Evolutionary conservation across 2,888 invertebrate genomes (phyloP).

Genomic region (Lordiphosa andalusiaca): DNA sequence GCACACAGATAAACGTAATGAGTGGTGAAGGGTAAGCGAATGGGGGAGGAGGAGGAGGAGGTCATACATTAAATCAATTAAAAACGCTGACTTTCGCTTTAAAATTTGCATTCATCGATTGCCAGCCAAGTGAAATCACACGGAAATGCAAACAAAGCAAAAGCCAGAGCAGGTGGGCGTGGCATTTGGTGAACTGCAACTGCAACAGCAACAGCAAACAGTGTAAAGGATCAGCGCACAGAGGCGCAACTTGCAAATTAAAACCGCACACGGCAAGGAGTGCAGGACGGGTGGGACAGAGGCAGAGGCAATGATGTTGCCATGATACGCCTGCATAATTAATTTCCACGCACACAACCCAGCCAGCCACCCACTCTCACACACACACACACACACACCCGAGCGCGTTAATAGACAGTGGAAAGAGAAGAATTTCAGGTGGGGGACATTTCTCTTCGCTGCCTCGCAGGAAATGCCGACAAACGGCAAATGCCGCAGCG

Average conservation of each 20-base stretch:
- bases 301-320: slow-evolving; percentile 43
- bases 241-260: slow-evolving; percentile 53
- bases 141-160: slow-evolving; percentile 41
- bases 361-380: slow-evolving; percentile 22
- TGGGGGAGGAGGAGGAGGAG: not conserved
- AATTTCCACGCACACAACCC: slow-evolving; percentile 37
- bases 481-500: slow-evolving; percentile 64
- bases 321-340: slow-evolving; percentile 74
- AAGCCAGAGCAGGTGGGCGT: slow-evolving; percentile 20
- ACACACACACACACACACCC: slow-evolving; percentile 32
- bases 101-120: slow-evolving; percentile 41
- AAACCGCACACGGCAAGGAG: slow-evolving; percentile 55
- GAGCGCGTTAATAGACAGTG: slow-evolving; percentile 3
- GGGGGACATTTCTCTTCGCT: slow-evolving; percentile 27
- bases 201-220: slow-evolving; percentile 19
- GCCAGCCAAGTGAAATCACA: slow-evolving; percentile 52
- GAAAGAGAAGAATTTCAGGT: slow-evolving; percentile 34
- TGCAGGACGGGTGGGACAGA: slow-evolving; percentile 3
- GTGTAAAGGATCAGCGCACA: slow-evolving; percentile 33
- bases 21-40: not conserved
- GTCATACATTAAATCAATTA: slow-evolving; percentile 43
- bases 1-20: slow-evolving; percentile 14
- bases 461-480: slow-evolving; percentile 54
- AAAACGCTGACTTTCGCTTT: slow-evolving; percentile 20
- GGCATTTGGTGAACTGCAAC: slow-evolving; percentile 12